These are phyloP conservation scores for Agrypnus murinus DNA, from an alignment of 2,888 invertebrate genomes.

Conservation along the genomic window DNA sequence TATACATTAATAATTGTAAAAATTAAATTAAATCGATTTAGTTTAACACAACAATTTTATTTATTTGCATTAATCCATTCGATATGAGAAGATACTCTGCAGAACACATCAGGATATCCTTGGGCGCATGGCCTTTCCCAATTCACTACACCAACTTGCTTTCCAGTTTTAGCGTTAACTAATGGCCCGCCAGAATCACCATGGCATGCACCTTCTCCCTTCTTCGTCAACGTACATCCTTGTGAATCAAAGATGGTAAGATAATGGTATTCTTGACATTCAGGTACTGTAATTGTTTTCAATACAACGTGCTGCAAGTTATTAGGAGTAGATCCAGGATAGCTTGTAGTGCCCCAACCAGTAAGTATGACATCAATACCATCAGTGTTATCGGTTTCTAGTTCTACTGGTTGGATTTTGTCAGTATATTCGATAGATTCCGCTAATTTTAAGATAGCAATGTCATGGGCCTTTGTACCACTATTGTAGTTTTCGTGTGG, in stretches of 20 bases:
- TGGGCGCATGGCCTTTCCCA: conserved; percentile 23
- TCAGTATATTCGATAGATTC: conserved; percentile 63
- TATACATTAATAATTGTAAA: too few relatives aligned
- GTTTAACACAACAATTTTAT: too few relatives aligned
- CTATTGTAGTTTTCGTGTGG: too few relatives aligned
- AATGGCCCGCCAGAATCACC: too few relatives aligned
- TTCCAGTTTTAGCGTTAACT: background rate
- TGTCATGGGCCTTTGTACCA: background rate
- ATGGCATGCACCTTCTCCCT: conserved; percentile 76
- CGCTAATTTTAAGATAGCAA: too few relatives aligned
- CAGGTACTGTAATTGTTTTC: conserved; percentile 71
- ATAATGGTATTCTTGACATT: conserved; percentile 71
- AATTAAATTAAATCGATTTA: too few relatives aligned
- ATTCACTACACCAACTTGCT: conserved; percentile 24
- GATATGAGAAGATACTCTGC: conserved; percentile 9
- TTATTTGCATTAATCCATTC: conserved; percentile 14
- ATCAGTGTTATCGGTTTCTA: too few relatives aligned
- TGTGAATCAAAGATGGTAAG: conserved; percentile 71
- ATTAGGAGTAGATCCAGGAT: too few relatives aligned
- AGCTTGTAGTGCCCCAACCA: conserved; percentile 69
- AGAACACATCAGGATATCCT: conserved; percentile 19
- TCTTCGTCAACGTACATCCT: conserved; percentile 76
- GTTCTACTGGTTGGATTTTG: too few relatives aligned
- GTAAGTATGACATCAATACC: too few relatives aligned
- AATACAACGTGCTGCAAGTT: conserved; percentile 75